Base-by-base conservation (phyloP, 2,113 vertebrate genomes). In the Nicator chloris region DNA sequence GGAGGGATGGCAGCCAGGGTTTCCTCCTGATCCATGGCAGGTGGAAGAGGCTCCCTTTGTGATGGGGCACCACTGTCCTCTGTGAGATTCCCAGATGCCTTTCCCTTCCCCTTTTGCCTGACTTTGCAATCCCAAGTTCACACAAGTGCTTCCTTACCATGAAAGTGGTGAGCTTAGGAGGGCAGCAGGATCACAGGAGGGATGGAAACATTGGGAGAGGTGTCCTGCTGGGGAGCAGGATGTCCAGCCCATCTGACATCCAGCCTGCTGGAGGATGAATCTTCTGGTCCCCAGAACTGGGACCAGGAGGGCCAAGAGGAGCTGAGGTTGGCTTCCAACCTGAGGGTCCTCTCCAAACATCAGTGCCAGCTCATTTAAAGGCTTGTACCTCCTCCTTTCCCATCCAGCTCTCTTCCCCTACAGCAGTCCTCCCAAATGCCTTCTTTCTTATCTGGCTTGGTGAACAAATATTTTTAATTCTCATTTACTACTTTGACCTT, bases 401-500 rank as follows among this genome's bases (percentile, higher is more conserved):
- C 54, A 24, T 54, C 40, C 59, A 39, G 30, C 20, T 51, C 47
- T 45, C 45, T 66, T 60, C 40, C 22, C 47, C 18, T 61, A 6
- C 22, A 33, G 4, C n/a, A 64, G 17, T 27, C 11, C 5, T 31
- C 44, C 31, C 27, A 78, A 17, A 60, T 8, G 15, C 28, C 54
- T 35, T 31, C 11, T 53, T 81, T 51, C n/a, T 63, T 57, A 57
- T 15, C 28, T 2, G 1, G 10, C 30, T n/a, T 56, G 37, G 11
- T 50, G n/a, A 79, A 33, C 10, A 50, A 73, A 13, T 20, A 13
- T 3, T 59, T 82, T 31, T 30, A 39, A n/a, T 85, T 50, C 21
- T 49, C 1, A 0, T 63, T 59, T 15, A 1, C 10, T 6, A 0
- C 35, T 22, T 26, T 40, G 10, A 6, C 24, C 44, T 80, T 50